Conservation (phyloP, 2,113 vertebrate species). For the Argyrosomus japonicus region DNA sequence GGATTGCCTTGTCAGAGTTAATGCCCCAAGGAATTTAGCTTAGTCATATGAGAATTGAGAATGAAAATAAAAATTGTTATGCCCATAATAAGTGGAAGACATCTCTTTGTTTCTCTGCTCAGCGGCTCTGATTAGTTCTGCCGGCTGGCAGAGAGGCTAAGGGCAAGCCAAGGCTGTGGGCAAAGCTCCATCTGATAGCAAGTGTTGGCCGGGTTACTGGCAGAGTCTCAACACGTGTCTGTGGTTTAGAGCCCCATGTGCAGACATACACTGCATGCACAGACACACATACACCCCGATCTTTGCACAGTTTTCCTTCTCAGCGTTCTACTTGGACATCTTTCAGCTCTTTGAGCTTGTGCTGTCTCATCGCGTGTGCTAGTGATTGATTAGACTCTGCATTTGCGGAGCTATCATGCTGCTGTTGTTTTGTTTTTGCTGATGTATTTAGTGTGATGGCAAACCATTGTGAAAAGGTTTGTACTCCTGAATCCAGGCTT, state of each 20-base stretch:
- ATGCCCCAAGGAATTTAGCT: slow-evolving; percentile 45
- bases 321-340: neutral
- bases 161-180: slow-evolving; percentile 58
- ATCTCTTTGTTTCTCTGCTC: slow-evolving; percentile 62
- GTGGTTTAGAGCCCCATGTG: slow-evolving; percentile 18
- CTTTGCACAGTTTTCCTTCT: slow-evolving; percentile 11
- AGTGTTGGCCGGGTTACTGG: slow-evolving; percentile 41
- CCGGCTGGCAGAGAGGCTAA: slow-evolving; percentile 39
- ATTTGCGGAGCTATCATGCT: neutral
- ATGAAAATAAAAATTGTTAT: slow-evolving; percentile 42
- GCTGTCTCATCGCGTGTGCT: neutral
- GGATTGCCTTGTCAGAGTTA: slow-evolving; percentile 49
- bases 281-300: neutral
- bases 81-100: slow-evolving; percentile 48
- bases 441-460: neutral
- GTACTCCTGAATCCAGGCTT: neutral
- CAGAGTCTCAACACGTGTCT: slow-evolving; percentile 33
- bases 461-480: neutral
- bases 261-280: slow-evolving; percentile 8
- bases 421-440: neutral
- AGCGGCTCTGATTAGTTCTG: slow-evolving; percentile 57
- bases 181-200: slow-evolving; percentile 60
- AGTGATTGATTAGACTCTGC: neutral
- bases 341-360: neutral
- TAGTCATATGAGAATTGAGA: slow-evolving; percentile 51